Conservation (phyloP, 2,888 invertebrate genomes). For the Luffia ferchaultella region DNA sequence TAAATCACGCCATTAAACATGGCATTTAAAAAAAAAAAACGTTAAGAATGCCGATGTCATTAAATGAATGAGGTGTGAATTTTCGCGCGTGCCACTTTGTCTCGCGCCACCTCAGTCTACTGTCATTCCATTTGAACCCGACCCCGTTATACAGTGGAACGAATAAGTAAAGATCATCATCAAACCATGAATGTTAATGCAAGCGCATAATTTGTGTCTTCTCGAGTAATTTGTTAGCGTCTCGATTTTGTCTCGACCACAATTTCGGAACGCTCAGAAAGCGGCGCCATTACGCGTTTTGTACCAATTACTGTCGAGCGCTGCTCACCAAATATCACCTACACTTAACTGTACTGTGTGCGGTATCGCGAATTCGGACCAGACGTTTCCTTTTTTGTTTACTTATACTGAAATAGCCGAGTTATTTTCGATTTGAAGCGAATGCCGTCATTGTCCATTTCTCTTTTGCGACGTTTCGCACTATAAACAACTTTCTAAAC, state of each 20-base stretch:
- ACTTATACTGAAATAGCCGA: neutral
- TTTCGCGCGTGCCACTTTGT: conserved; percentile 7
- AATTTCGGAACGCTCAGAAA: neutral
- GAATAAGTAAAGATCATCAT: neutral
- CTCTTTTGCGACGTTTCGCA: neutral
- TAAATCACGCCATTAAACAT: neutral
- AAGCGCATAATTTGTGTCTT: conserved; percentile 3
- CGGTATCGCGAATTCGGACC: conserved; percentile 11
- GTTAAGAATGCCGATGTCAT: conserved; percentile 3
- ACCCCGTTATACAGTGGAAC: conserved; percentile 5
- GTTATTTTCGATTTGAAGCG: neutral
- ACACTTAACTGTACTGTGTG: conserved; percentile 16
- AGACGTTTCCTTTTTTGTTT: neutral
- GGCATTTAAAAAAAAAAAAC: neutral
- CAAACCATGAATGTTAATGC: conserved; percentile 6
- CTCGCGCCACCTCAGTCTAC: conserved; percentile 2
- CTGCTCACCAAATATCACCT: conserved; percentile 4
- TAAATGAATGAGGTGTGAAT: conserved; percentile 7
- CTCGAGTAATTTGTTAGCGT: conserved; percentile 3
- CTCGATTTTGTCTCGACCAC: neutral
- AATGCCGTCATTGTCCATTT: neutral
- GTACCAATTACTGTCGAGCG: neutral
- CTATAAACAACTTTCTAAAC: neutral
- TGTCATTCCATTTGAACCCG: conserved; percentile 5
- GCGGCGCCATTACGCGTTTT: neutral